phyloP scores from a whole-genome alignment of 2,797 vertebrate species.

The Microctenopoma stevenorrisi region DNA sequence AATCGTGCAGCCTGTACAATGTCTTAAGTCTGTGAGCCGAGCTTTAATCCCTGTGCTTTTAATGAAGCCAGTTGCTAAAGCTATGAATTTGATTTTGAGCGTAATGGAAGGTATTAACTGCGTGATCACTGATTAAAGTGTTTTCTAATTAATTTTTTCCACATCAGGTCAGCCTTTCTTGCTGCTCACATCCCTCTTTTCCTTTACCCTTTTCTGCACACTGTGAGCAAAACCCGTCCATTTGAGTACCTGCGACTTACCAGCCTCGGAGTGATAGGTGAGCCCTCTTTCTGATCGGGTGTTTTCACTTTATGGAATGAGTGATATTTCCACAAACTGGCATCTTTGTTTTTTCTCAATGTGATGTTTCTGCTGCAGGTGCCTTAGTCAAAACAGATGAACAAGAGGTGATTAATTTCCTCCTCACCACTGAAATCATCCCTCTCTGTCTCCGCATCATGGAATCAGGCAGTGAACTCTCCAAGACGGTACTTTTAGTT shows the following conservation, averaged over 20 bases:
- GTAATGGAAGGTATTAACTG: background rate
- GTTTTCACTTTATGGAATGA: background rate
- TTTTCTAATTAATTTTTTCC: constrained; percentile 9
- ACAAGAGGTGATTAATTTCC: constrained; percentile 98
- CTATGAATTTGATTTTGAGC: background rate
- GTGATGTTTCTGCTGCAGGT: constrained; percentile 75
- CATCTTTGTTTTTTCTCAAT: background rate
- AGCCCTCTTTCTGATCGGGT: background rate
- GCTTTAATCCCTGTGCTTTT: background rate
- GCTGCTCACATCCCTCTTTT: constrained; percentile 83
- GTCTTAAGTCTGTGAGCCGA: background rate
- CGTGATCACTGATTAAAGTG: background rate
- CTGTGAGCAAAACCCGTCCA: constrained; percentile 97
- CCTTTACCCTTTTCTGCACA: constrained; percentile 98
- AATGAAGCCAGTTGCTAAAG: background rate
- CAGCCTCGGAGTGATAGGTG: constrained; percentile 97
- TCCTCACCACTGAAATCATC: constrained; percentile 98
- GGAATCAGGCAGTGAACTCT: constrained; percentile 98
- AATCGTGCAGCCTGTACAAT: background rate
- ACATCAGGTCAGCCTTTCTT: constrained; percentile 88
- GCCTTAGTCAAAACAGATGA: constrained; percentile 98
- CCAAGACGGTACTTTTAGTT: constrained; percentile 89
- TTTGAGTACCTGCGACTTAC: constrained; percentile 98
- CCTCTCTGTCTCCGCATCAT: constrained; percentile 97
- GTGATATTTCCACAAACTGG: accelerated